Conservation (phyloP, 1,140 invertebrate genomes). For the Pseudoatta argentina region DNA sequence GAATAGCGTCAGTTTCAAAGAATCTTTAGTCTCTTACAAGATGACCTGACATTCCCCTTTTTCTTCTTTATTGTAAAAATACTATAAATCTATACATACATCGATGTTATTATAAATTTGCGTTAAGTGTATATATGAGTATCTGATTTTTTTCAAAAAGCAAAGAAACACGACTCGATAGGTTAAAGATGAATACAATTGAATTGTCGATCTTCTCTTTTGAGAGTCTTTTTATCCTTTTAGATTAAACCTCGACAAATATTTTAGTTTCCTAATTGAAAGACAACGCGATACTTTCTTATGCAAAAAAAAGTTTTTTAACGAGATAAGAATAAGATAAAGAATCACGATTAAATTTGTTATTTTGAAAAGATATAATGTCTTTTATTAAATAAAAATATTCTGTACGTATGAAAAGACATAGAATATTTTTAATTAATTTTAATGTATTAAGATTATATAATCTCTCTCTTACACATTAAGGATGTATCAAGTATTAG, state of each 20-base stretch:
- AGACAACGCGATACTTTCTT: neutral
- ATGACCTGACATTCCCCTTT: neutral
- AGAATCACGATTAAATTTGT: neutral
- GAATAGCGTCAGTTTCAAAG: conserved; percentile 50
- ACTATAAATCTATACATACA: neutral
- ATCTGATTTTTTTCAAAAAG: conserved; percentile 12
- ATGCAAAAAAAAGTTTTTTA: neutral
- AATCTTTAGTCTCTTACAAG: conserved; percentile 23
- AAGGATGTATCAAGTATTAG: too few species aligned
- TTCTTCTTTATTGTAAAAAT: neutral
- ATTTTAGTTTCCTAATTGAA: conserved; percentile 11
- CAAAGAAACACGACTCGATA: neutral
- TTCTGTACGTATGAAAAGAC: neutral
- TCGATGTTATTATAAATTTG: conserved; percentile 1
- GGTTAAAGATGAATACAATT: neutral
- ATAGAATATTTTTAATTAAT: neutral
- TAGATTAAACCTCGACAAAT: neutral
- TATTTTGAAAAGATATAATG: neutral
- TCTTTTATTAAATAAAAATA: neutral
- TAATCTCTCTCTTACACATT: too few species aligned
- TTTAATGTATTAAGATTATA: neutral
- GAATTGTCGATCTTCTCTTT: neutral
- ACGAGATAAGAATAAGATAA: too few species aligned
- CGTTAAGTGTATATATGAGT: neutral
- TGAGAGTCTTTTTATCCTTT: neutral